Conservation (phyloP, 2,888 invertebrate genomes). For the Callyntrura guangdongensis region DNA sequence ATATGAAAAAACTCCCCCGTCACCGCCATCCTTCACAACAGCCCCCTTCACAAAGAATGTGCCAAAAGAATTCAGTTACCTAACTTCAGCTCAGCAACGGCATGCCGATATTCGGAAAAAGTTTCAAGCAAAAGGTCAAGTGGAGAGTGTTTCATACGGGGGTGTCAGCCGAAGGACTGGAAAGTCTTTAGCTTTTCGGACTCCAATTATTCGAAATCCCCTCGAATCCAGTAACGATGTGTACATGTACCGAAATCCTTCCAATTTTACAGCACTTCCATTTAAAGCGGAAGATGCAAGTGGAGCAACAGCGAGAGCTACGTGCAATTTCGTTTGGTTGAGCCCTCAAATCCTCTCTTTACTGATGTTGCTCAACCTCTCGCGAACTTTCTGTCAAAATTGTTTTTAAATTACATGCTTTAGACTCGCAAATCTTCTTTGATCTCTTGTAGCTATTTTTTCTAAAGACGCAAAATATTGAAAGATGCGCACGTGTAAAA, state of each 20-base stretch:
- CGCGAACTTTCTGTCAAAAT: not conserved
- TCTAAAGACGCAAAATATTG: not conserved
- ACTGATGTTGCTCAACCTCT: not conserved
- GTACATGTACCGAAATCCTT: not conserved
- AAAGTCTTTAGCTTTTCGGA: conserved; percentile 32
- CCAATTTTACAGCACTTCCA: conserved; percentile 59
- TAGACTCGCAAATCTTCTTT: conserved; percentile 4
- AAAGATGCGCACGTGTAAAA: not conserved
- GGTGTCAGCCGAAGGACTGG: conserved; percentile 49
- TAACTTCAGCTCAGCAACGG: conserved; percentile 24
- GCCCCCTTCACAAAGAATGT: not conserved
- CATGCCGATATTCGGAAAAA: conserved; percentile 36
- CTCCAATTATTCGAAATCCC: not conserved
- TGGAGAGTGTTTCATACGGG: conserved; percentile 80
- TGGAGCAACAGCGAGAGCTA: not conserved
- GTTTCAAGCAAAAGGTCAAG: conserved; percentile 80
- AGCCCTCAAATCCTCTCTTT: not conserved
- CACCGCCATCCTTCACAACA: not conserved
- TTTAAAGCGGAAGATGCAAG: conserved; percentile 50
- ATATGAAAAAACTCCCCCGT: not conserved
- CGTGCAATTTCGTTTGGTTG: not conserved
- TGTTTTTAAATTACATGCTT: not conserved
- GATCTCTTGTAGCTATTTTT: conserved; percentile 40
- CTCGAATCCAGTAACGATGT: not conserved
- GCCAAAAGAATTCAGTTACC: conserved; percentile 2